Conservation (phyloP, 2,888 invertebrate genomes). For the Tetramorium bicarinatum region DNA sequence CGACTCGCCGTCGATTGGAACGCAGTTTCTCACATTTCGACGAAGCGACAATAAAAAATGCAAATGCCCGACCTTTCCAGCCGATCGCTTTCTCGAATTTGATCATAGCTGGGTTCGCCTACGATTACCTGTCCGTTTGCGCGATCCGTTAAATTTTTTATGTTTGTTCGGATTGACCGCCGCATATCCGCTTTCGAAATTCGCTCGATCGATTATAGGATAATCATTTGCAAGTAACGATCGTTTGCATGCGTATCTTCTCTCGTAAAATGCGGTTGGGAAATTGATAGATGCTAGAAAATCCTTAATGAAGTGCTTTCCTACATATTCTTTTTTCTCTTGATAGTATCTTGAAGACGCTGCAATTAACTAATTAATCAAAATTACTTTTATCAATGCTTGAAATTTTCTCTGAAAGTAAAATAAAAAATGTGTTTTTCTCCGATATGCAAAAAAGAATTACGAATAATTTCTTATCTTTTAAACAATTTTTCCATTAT, state of each 20-base stretch:
- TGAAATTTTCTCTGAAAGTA: not conserved
- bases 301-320: not conserved
- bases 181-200: slow-evolving; percentile 47
- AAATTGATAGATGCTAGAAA: not conserved
- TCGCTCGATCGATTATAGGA: slow-evolving; percentile 19
- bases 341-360: not conserved
- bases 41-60: slow-evolving; percentile 37
- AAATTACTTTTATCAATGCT: not conserved
- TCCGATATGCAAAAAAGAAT: not conserved
- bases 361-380: not conserved
- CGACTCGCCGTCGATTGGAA: slow-evolving; percentile 15
- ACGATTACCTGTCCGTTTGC: not conserved
- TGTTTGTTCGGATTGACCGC: not conserved
- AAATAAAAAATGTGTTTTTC: not conserved
- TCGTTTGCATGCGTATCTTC: slow-evolving; percentile 27
- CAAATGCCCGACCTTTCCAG: slow-evolving; percentile 59
- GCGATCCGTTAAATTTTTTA: slow-evolving; percentile 25
- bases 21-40: slow-evolving; percentile 28
- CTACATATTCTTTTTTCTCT: not conserved
- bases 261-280: slow-evolving; percentile 4
- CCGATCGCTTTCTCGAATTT: slow-evolving; percentile 56
- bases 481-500: slow-evolving; percentile 1
- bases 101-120: not conserved
- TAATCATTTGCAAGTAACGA: slow-evolving; percentile 11
- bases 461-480: not conserved